Evolutionary conservation across 2,888 invertebrate species (phyloP).

Genomic region (Electrophaes corylata): DNA sequence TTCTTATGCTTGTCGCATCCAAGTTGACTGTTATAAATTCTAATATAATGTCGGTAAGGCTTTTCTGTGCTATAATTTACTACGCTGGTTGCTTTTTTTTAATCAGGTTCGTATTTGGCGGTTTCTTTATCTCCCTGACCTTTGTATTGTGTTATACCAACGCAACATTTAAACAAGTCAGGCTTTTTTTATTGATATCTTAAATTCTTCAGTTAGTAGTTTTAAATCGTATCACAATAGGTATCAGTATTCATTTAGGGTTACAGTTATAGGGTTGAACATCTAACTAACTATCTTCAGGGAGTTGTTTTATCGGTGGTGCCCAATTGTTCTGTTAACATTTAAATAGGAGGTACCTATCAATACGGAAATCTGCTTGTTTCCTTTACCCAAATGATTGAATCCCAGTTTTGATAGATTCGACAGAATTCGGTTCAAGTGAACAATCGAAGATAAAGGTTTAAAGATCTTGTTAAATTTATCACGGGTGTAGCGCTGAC

Average conservation of each 20-base stretch:
- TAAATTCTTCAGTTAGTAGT: too few species aligned
- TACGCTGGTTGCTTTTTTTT: not conserved
- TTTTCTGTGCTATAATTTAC: not conserved
- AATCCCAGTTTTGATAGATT: not conserved
- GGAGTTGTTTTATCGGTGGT: not conserved
- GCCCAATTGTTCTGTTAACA: not conserved
- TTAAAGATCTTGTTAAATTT: constrained; percentile 26
- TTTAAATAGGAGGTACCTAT: not conserved
- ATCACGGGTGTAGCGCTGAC: constrained; percentile 26
- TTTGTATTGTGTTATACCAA: not conserved
- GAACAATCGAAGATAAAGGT: constrained; percentile 18
- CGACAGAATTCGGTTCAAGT: constrained; percentile 3
- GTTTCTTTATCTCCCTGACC: not conserved
- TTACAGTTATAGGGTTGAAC: too few species aligned
- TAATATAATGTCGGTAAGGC: not conserved
- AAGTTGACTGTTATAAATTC: constrained; percentile 1
- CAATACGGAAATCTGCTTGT: not conserved
- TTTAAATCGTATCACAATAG: too few species aligned
- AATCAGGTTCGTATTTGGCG: not conserved
- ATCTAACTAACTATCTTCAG: too few species aligned
- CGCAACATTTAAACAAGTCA: not conserved
- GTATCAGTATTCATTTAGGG: not conserved
- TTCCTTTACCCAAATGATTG: not conserved
- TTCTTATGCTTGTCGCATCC: constrained; percentile 6
- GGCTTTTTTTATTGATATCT: not conserved